phyloP scores from a whole-genome alignment of 2,888 invertebrate genomes.

The Polia nebulosa region DNA sequence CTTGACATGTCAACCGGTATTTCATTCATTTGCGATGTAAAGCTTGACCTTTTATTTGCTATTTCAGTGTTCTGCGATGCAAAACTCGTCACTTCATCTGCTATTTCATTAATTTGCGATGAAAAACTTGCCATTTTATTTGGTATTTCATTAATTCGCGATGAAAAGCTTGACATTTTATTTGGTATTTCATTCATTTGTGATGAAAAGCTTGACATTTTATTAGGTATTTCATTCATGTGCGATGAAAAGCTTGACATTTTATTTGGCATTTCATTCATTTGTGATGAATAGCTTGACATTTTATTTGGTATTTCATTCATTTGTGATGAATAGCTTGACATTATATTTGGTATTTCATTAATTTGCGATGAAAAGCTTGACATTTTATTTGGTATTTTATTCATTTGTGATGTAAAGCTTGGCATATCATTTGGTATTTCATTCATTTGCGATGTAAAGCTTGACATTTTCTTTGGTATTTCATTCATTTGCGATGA shows the following conservation, averaged over 20 bases:
- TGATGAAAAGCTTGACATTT: not conserved
- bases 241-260: not conserved
- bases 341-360: not conserved
- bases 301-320: not conserved
- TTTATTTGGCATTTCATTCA: not conserved
- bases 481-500: not conserved
- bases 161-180: too few relatives aligned
- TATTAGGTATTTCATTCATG: not conserved
- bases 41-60: not conserved
- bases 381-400: not conserved
- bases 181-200: too few relatives aligned
- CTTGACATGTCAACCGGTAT: not conserved
- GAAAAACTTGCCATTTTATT: too few relatives aligned
- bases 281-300: not conserved
- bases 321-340: not conserved
- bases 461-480: not conserved
- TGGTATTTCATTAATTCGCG: too few relatives aligned
- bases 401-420: not conserved
- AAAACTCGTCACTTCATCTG: not conserved
- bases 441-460: not conserved
- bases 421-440: not conserved
- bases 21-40: not conserved
- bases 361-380: not conserved
- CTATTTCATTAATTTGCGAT: too few relatives aligned
- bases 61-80: not conserved